phyloP scores from a whole-genome alignment of 2,888 invertebrate genomes.

The Zelleria hepariella region DNA sequence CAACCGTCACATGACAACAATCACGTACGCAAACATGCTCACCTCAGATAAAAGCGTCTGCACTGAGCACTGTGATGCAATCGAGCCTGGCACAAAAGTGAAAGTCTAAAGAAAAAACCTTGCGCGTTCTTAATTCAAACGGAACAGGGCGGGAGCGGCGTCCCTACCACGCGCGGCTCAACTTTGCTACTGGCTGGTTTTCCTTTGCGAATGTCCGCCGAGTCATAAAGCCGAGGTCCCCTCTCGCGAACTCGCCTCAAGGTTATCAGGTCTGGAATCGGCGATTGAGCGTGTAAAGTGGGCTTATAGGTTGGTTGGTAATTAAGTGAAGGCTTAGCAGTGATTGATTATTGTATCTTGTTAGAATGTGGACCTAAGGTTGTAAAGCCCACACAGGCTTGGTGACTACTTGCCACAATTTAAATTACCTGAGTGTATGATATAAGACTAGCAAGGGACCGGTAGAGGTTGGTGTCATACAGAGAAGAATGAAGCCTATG shows the following conservation, averaged over 20 bases:
- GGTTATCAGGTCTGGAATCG: background rate
- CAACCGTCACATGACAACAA: background rate
- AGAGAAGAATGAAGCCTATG: too few species aligned
- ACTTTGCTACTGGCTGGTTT: background rate
- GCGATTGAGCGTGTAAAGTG: background rate
- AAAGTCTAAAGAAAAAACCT: background rate
- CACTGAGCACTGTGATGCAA: background rate
- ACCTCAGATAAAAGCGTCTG: background rate
- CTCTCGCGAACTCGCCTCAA: background rate
- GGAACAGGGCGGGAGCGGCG: background rate
- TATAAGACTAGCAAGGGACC: too few species aligned
- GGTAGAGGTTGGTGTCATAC: too few species aligned
- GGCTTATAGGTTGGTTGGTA: background rate
- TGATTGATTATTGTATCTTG: too few species aligned
- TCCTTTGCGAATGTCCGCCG: background rate
- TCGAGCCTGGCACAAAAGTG: background rate
- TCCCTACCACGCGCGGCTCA: background rate
- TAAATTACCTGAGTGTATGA: too few species aligned
- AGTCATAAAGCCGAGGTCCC: background rate
- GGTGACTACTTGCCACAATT: too few species aligned
- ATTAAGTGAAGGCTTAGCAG: too few species aligned
- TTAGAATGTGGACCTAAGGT: too few species aligned
- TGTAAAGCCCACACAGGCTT: too few species aligned
- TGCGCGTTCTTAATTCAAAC: background rate
- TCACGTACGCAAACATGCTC: conserved; percentile 3